phyloP scores from a whole-genome alignment of 2,888 invertebrate species.

The Agrilus cyanescens region DNA sequence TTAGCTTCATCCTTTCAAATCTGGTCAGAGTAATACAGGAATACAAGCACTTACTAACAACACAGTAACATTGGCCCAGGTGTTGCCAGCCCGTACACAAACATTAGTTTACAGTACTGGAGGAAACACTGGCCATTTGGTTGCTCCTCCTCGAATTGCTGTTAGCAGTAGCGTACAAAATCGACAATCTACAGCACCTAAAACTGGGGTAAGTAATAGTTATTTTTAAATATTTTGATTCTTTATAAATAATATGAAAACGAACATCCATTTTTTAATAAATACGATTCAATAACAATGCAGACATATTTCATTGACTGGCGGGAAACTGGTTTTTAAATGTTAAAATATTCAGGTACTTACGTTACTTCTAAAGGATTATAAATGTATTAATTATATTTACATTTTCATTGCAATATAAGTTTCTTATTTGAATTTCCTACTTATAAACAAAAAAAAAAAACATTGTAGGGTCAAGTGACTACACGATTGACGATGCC shows the following conservation, averaged over 20 bases:
- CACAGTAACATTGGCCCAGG: constrained; percentile 31
- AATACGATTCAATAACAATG: too few relatives aligned
- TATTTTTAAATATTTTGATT: neutral
- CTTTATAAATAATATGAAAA: too few relatives aligned
- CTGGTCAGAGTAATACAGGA: constrained; percentile 24
- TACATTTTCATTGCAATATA: too few relatives aligned
- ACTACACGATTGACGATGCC: constrained; percentile 29
- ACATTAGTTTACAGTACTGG: constrained; percentile 32
- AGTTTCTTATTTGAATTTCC: too few relatives aligned
- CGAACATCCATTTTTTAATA: too few relatives aligned
- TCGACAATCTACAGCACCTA: constrained; percentile 17
- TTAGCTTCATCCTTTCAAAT: constrained; percentile 30
- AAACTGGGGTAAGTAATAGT: constrained; percentile 24
- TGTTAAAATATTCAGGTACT: too few relatives aligned
- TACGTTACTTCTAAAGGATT: too few relatives aligned
- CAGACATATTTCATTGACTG: too few relatives aligned
- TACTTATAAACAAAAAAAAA: too few relatives aligned
- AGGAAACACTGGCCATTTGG: constrained; percentile 21
- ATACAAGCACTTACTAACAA: constrained; percentile 29
- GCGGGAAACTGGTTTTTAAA: constrained; percentile 1
- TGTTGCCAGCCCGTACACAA: constrained; percentile 32
- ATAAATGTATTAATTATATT: too few relatives aligned
- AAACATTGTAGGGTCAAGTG: constrained; percentile 29
- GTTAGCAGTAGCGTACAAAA: constrained; percentile 24
- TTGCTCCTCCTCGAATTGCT: constrained; percentile 28